Conservation (phyloP, 53 echinoderm and acorn worm species). For the Echinarachnius parma region DNA sequence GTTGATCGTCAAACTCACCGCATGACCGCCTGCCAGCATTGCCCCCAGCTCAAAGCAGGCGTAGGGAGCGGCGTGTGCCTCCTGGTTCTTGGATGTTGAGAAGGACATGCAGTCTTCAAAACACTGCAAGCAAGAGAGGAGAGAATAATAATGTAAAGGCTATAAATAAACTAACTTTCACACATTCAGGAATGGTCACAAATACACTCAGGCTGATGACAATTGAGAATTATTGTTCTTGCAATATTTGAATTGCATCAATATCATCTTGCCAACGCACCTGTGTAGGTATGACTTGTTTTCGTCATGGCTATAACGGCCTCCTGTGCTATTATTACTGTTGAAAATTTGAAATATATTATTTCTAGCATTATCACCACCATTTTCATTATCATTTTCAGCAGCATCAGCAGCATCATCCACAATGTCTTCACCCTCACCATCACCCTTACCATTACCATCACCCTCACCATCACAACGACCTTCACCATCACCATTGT, state of each 20-base stretch:
- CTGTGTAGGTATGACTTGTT: too few species aligned
- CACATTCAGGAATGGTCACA: neutral
- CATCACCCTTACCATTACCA: too few species aligned
- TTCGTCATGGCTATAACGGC: too few species aligned
- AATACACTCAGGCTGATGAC: neutral
- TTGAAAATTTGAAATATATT: neutral
- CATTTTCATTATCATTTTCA: neutral
- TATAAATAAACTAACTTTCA: neutral
- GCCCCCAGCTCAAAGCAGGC: conserved; percentile 86
- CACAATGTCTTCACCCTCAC: neutral
- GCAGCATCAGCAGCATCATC: neutral
- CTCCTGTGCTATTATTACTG: too few species aligned
- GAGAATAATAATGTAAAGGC: neutral
- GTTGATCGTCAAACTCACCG: conserved; percentile 19
- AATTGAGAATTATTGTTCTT: neutral
- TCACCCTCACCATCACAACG: too few species aligned
- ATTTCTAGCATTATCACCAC: neutral
- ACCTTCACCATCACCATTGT: too few species aligned
- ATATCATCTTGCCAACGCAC: too few species aligned
- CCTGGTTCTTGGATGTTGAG: conserved; percentile 58
- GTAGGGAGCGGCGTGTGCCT: conserved; percentile 78
- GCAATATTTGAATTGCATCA: neutral
- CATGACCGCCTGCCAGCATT: conserved; percentile 62
- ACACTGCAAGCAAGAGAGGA: conserved; percentile 49
- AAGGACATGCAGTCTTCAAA: conserved; percentile 86